phyloP scores from a whole-genome alignment of 92 coral and sea anemone species.

The Muricea muricata region DNA sequence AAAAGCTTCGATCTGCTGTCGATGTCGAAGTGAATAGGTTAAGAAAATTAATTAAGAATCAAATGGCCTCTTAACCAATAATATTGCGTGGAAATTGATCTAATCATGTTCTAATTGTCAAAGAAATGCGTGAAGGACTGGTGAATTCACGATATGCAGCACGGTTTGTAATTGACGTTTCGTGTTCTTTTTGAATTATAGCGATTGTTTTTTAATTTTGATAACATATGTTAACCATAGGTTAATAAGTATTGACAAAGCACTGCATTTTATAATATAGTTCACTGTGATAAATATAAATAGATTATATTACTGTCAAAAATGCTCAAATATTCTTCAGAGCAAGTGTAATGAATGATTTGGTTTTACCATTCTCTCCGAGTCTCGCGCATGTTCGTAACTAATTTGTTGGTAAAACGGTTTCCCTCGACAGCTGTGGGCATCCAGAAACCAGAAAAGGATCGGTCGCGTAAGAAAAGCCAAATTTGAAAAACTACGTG shows the following conservation, averaged over 20 bases:
- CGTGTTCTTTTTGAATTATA: conserved; percentile 18
- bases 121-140: background rate
- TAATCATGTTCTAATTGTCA: background rate
- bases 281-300: conserved; percentile 8
- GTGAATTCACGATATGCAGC: background rate
- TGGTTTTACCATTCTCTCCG: too few relatives aligned
- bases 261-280: background rate
- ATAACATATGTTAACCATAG: conserved; percentile 2
- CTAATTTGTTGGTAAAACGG: too few relatives aligned
- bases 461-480: too few relatives aligned
- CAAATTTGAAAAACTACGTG: too few relatives aligned
- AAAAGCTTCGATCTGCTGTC: conserved; percentile 79
- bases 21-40: conserved; percentile 88
- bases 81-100: background rate
- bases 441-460: too few relatives aligned
- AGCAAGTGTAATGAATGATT: too few relatives aligned
- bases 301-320: conserved; percentile 17
- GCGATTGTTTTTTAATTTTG: conserved; percentile 8
- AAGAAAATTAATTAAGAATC: conserved; percentile 48
- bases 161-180: conserved; percentile 5
- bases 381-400: too few relatives aligned
- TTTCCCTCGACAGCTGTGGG: too few relatives aligned
- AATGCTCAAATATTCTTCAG: too few relatives aligned
- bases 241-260: background rate
- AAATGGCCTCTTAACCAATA: background rate